phyloP scores from a whole-genome alignment of 2,888 invertebrate genomes.

The Cybosia mesomella region DNA sequence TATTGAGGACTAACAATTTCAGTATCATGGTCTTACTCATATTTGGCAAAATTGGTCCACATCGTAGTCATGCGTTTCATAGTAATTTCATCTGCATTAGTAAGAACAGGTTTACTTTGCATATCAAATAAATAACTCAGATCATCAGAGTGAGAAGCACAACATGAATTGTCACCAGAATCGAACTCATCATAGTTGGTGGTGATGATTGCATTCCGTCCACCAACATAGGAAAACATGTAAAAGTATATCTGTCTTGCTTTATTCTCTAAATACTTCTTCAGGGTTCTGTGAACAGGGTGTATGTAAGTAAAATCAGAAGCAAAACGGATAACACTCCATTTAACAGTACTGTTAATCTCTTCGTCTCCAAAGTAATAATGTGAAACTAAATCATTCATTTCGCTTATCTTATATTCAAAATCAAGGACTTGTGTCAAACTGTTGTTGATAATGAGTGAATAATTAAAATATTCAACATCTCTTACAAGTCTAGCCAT shows the following conservation, averaged over 20 bases:
- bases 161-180: slow-evolving; percentile 17
- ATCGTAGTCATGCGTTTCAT: slow-evolving; percentile 69
- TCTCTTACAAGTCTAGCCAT: slow-evolving; percentile 27
- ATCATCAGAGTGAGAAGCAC: slow-evolving; percentile 68
- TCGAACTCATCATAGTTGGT: slow-evolving; percentile 38
- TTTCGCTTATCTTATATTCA: slow-evolving; percentile 35
- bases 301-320: slow-evolving; percentile 63
- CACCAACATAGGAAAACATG: slow-evolving; percentile 61
- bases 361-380: slow-evolving; percentile 65
- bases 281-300: slow-evolving; percentile 60
- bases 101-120: slow-evolving; percentile 29
- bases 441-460: slow-evolving; percentile 38
- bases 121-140: slow-evolving; percentile 65
- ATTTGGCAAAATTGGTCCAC: slow-evolving; percentile 77
- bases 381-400: slow-evolving; percentile 48
- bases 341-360: slow-evolving; percentile 34
- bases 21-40: slow-evolving; percentile 55
- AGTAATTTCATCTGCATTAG: slow-evolving; percentile 58
- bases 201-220: slow-evolving; percentile 37
- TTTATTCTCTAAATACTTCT: slow-evolving; percentile 51
- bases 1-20: neutral
- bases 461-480: slow-evolving; percentile 42
- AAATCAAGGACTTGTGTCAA: slow-evolving; percentile 44
- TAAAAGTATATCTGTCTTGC: slow-evolving; percentile 61
- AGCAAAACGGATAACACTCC: slow-evolving; percentile 55